Evolutionary conservation across 2,113 vertebrate genomes (phyloP).

Genomic region (Condylura cristata): DNA sequence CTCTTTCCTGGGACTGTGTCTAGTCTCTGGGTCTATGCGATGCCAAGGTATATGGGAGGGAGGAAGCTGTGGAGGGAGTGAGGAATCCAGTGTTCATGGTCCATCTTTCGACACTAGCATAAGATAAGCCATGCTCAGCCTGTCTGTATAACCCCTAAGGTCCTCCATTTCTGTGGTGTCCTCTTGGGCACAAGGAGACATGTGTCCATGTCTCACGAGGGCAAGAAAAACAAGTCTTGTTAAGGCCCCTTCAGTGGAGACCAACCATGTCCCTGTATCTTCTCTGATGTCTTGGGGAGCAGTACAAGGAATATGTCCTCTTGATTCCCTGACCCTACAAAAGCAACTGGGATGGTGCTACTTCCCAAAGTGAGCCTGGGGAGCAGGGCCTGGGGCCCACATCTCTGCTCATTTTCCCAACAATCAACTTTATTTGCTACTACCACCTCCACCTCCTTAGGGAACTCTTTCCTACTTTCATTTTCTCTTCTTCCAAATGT

Average conservation of each 20-base stretch:
- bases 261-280: background rate
- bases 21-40: background rate
- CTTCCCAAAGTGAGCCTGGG: background rate
- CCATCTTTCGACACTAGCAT: background rate
- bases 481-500: background rate
- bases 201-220: background rate
- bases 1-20: background rate
- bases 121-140: background rate
- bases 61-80: background rate
- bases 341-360: background rate
- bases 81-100: background rate
- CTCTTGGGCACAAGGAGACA: background rate
- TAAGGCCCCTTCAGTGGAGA: background rate
- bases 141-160: background rate
- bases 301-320: background rate
- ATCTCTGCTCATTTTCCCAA: background rate
- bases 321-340: background rate
- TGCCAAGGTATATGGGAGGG: background rate
- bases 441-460: background rate
- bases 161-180: background rate
- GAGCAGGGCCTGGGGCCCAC: background rate
- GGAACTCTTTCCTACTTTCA: background rate
- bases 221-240: background rate
- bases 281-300: background rate
- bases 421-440: background rate